Percentiles rank a stretch among this genome's conserved stretches.
Conservation (phyloP, 2,113 vertebrate genomes). For the Apteryx mantelli region DNA sequence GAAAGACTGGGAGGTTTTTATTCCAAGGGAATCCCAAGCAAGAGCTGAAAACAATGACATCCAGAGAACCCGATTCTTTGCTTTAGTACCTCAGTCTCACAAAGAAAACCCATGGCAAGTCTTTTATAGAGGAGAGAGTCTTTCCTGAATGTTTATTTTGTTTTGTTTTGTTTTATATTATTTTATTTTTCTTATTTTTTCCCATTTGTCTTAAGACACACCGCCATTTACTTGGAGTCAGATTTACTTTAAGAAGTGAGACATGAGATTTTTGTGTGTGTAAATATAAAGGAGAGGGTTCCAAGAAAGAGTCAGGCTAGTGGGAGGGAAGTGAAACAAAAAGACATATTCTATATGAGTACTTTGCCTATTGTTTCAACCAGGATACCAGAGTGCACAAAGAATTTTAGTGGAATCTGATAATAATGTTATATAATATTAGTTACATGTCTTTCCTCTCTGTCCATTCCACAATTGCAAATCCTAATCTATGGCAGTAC, state of each 20-base stretch:
- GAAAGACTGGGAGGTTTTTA: not conserved
- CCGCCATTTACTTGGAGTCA: not conserved
- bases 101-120: not conserved
- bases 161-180: not conserved
- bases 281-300: not conserved
- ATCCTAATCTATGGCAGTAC: not conserved
- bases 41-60: not conserved
- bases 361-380: not conserved
- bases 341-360: not conserved
- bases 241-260: not conserved
- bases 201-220: not conserved
- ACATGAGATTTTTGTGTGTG: not conserved
- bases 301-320: not conserved
- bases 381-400: no score
- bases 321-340: not conserved
- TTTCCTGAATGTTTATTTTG: not conserved
- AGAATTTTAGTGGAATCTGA: not conserved
- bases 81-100: not conserved
- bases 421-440: not conserved
- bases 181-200: not conserved
- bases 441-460: not conserved
- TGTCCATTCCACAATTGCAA: not conserved
- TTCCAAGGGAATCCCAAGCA: not conserved
- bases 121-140: not conserved
- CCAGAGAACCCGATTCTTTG: not conserved